phyloP scores from a whole-genome alignment of 2,797 vertebrate genomes.

The Phrynocephalus forsythii region DNA sequence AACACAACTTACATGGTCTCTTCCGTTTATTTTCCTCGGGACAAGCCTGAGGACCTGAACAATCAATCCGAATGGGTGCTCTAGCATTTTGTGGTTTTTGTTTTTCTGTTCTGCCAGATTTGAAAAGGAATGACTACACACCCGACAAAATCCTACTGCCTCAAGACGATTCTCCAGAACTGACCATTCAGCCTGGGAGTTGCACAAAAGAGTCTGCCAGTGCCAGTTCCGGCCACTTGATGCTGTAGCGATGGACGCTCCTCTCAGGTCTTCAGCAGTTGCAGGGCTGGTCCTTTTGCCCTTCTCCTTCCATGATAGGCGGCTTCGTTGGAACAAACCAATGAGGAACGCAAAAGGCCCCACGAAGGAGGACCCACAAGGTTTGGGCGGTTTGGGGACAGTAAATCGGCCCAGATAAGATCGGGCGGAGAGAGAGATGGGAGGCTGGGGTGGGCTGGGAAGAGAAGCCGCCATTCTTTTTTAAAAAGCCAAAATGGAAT shows the following conservation, averaged over 20 bases:
- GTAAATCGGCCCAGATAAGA: conserved; percentile 41
- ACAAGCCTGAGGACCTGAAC: not conserved
- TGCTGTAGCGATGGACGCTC: conserved; percentile 82
- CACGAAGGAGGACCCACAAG: conserved; percentile 49
- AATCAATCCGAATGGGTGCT: not conserved
- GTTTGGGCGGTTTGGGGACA: conserved; percentile 43
- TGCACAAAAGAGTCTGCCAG: conserved; percentile 88
- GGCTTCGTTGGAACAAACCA: conserved; percentile 40
- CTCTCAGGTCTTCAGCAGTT: conserved; percentile 60
- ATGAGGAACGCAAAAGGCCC: conserved; percentile 22
- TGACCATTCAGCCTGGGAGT: conserved; percentile 82
- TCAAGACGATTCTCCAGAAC: conserved; percentile 88
- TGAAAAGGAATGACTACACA: conserved; percentile 97
- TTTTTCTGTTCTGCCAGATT: conserved; percentile 78
- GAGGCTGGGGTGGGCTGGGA: conserved; percentile 35
- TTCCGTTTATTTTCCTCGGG: too few species aligned
- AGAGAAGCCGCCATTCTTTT: conserved; percentile 51
- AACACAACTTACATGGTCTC: not conserved
- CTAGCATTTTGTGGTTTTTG: not conserved
- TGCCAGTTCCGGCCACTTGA: conserved; percentile 87
- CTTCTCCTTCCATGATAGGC: conserved; percentile 50
- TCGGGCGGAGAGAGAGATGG: conserved; percentile 46
- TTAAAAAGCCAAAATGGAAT: conserved; percentile 63
- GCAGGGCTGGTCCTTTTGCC: conserved; percentile 45
- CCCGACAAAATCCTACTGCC: conserved; percentile 93